Percentiles rank a stretch among this genome's conserved stretches.
phyloP scores from a whole-genome alignment of 2,113 vertebrate genomes.

The Illadopsis cleaveri region DNA sequence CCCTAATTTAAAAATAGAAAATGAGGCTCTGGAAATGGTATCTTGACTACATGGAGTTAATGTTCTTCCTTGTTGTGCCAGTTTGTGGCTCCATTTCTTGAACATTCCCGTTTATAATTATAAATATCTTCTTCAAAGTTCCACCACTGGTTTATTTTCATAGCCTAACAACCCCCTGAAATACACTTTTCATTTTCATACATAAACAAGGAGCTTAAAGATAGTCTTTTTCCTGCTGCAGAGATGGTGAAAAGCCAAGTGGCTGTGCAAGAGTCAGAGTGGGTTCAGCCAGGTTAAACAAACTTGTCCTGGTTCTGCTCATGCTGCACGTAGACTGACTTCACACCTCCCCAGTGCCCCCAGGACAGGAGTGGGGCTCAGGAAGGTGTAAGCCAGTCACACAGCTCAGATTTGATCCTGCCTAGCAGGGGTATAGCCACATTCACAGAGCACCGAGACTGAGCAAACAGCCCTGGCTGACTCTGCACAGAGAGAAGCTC shows the following conservation, averaged over 20 bases:
- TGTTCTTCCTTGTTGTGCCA: not conserved
- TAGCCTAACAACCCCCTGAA: not conserved
- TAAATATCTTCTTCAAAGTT: not conserved
- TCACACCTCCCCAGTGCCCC: not conserved
- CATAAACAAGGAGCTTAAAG: not conserved
- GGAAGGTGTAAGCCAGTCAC: not conserved
- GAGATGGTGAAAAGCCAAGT: not conserved
- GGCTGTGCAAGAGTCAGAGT: not conserved
- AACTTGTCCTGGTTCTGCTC: not conserved
- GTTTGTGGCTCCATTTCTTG: not conserved
- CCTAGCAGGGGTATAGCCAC: not conserved
- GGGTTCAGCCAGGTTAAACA: not conserved
- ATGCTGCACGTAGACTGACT: not conserved
- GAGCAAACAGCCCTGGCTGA: not conserved
- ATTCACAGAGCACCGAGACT: accelerated
- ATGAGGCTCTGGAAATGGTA: not conserved
- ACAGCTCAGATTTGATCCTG: not conserved
- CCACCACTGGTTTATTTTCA: not conserved
- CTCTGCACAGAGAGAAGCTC: not conserved
- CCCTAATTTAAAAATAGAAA: not conserved
- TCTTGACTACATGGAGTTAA: not conserved
- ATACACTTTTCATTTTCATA: not conserved
- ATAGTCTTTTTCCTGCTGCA: not conserved
- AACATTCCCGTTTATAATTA: not conserved
- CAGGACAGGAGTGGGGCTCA: not conserved